Evolutionary conservation across 1,140 invertebrate genomes (phyloP), one percentile per base, ranked within the genome.

Genomic region (Zaprionus ornatus): DNA sequence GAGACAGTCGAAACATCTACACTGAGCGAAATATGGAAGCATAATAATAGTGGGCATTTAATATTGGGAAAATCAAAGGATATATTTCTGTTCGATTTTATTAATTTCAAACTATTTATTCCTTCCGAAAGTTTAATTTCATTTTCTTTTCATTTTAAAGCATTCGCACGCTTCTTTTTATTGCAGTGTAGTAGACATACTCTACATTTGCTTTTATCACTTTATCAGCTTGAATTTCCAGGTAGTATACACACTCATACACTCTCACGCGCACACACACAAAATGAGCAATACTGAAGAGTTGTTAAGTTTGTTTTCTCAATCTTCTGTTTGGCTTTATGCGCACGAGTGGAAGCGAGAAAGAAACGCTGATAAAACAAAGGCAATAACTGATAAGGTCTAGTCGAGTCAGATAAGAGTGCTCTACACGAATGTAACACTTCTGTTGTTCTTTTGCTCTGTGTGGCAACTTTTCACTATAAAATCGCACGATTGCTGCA

Each of bases 221-320:
- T 70, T 79, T 85, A 88, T 88, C 85, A 87, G 77, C 55, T 72
- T 25, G 27, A 63, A 72, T 69, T 88, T 85, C 81, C 79, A 79
- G 79, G 63, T 80, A 80, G 23, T 78, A 78, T 12, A 50, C 21
- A 23, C 19, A 50, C 21, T 21, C 35, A 62, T 37, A 40, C 42
- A 67, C 27, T 40, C 17, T n/a, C 42, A 66, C 40, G 42, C 23
- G 15, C 50, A 67, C 21, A 54, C 56, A 67, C 19, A 56, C 12
- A 32, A 32, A 50, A 25, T 21, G 17, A 27, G 55, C 21, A 35
- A 52, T 2, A 21, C 45, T 61, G 45, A 73, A 72, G 54, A 63
- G 54, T 77, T 74, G 57, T 74, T 45, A 61, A 88, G 85, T 88
- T 88, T 88, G 85, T 81, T 85, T 83, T 85, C 85, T 88, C 82